Evolutionary conservation across 2,797 vertebrate genomes (phyloP).

Genomic region (Rhinichthys osculus): DNA sequence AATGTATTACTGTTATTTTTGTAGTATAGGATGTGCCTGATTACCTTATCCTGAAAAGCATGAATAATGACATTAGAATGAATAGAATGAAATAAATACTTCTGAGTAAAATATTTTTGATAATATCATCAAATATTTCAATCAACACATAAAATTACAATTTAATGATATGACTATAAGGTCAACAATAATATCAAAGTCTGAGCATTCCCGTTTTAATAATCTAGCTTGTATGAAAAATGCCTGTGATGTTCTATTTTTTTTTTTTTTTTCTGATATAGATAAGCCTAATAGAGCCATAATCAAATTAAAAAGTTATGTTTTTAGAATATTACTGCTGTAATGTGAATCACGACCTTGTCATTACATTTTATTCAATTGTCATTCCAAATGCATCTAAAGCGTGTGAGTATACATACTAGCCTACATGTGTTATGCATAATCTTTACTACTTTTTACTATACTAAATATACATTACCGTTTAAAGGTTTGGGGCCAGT

Average conservation of each 20-base stretch:
- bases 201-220: background rate
- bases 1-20: background rate
- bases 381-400: background rate
- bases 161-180: background rate
- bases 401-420: background rate
- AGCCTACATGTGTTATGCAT: background rate
- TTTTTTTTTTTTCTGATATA: background rate
- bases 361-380: background rate
- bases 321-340: background rate
- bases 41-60: background rate
- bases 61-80: background rate
- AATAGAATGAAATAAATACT: background rate
- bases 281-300: background rate
- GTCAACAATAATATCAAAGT: background rate
- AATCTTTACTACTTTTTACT: background rate
- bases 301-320: background rate
- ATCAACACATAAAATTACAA: background rate
- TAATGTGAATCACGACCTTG: background rate
- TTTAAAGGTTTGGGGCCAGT: background rate
- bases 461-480: background rate
- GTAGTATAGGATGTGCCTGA: no score
- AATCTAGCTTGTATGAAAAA: background rate
- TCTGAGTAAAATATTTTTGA: background rate
- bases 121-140: background rate
- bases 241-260: background rate